phyloP scores from a whole-genome alignment of 2,888 invertebrate genomes.

The Apamea monoglypha region DNA sequence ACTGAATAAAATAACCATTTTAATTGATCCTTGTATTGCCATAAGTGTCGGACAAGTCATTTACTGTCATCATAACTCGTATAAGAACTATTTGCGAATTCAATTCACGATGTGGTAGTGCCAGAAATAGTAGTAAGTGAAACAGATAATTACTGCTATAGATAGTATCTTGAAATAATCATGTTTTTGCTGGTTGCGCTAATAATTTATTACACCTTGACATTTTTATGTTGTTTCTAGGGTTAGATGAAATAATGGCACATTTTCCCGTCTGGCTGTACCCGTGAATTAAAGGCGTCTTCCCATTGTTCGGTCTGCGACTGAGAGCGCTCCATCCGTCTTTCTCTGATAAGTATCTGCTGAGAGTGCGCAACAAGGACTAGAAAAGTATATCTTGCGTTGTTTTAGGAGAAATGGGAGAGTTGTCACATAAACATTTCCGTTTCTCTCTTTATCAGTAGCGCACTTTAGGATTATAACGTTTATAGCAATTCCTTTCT shows the following conservation, averaged over 20 bases:
- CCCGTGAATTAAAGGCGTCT: slow-evolving; percentile 75
- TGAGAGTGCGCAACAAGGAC: slow-evolving; percentile 71
- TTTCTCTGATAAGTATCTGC: slow-evolving; percentile 82
- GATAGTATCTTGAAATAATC: slow-evolving; percentile 37
- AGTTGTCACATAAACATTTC: slow-evolving; percentile 54
- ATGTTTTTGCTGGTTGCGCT: slow-evolving; percentile 45
- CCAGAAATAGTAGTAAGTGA: slow-evolving; percentile 55
- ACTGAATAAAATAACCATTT: slow-evolving; percentile 59
- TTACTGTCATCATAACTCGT: slow-evolving; percentile 66
- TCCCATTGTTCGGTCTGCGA: slow-evolving; percentile 72
- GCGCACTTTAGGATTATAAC: not conserved
- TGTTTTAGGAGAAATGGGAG: slow-evolving; percentile 64
- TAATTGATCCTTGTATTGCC: slow-evolving; percentile 65
- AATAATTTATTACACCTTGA: slow-evolving; percentile 51
- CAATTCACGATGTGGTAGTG: slow-evolving; percentile 43
- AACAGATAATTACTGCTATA: slow-evolving; percentile 58
- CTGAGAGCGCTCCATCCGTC: slow-evolving; percentile 77
- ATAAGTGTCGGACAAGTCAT: slow-evolving; percentile 63
- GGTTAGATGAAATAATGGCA: slow-evolving; percentile 65
- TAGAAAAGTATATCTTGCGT: slow-evolving; percentile 47
- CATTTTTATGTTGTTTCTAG: slow-evolving; percentile 59
- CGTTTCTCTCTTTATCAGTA: slow-evolving; percentile 31
- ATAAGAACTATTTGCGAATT: slow-evolving; percentile 60
- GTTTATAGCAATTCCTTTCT: slow-evolving; percentile 1
- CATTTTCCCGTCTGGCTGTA: slow-evolving; percentile 68